A percentile compares a stretch with the other conserved stretches of the same genome.
These are phyloP conservation scores for Macrotis lagotis DNA, from an alignment of 2,113 vertebrate species.

Conservation along the genomic window DNA sequence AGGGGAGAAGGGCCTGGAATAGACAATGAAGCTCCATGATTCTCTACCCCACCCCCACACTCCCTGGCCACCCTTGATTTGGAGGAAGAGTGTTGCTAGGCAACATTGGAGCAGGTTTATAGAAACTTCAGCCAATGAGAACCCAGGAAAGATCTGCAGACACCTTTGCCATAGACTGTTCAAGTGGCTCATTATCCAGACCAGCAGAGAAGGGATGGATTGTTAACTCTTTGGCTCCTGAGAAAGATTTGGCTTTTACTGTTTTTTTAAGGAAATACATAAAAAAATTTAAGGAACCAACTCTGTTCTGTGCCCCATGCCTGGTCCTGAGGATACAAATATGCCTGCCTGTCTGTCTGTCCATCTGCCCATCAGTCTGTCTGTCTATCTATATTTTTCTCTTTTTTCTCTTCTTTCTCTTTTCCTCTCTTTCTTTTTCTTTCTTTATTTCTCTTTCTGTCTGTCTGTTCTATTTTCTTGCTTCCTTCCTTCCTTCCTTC, in stretches of 20 bases:
- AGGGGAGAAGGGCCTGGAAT: not conserved
- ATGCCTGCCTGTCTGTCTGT: no score
- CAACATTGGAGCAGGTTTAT: not conserved
- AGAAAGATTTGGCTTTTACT: not conserved
- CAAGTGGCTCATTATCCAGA: not conserved
- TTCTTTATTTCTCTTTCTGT: no score
- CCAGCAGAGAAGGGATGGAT: not conserved
- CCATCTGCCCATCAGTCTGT: no score
- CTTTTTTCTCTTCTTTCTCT: no score
- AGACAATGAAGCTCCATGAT: not conserved
- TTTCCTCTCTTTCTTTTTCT: no score
- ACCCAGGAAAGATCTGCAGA: not conserved
- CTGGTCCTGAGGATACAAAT: not conserved
- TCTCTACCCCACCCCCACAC: not conserved
- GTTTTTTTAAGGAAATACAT: not conserved
- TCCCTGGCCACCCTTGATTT: not conserved
- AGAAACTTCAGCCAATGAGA: not conserved
- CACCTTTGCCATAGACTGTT: not conserved
- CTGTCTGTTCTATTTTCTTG: no score
- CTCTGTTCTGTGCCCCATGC: not conserved
- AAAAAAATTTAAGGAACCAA: not conserved
- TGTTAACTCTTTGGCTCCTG: not conserved
- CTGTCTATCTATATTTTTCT: no score
- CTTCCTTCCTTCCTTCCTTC: no score
- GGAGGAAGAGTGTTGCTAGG: constrained; percentile 1